A percentile compares a stretch with the other conserved stretches of the same genome.
These are phyloP conservation scores for Zaprionus africanus DNA, from an alignment of 1,140 invertebrate genomes.

Conservation along the genomic window DNA sequence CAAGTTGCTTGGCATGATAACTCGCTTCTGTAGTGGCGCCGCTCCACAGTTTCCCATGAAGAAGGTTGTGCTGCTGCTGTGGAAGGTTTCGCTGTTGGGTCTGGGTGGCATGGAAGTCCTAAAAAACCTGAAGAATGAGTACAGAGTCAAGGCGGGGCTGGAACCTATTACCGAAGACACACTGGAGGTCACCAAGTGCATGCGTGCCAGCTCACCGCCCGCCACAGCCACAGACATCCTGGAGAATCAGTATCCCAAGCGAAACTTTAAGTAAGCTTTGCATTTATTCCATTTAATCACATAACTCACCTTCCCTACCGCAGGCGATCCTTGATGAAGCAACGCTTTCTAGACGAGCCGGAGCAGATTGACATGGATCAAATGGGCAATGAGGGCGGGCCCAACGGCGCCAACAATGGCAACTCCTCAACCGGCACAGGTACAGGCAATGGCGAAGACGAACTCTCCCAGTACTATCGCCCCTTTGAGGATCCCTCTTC, in stretches of 20 bases:
- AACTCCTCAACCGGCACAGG: constrained; percentile 22
- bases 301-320: not conserved
- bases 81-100: constrained; percentile 96
- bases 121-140: constrained; percentile 90
- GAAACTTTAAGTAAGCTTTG: constrained; percentile 85
- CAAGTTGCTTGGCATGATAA: constrained; percentile 97
- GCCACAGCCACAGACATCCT: constrained; percentile 96
- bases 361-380: constrained; percentile 89
- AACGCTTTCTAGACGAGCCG: constrained; percentile 95
- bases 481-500: constrained; percentile 85
- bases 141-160: constrained; percentile 90
- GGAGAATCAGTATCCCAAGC: constrained; percentile 93
- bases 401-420: constrained; percentile 62
- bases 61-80: constrained; percentile 97
- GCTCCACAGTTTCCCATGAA: constrained; percentile 99
- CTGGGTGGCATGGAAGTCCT: constrained; percentile 95
- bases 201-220: constrained; percentile 97
- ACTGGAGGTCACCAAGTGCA: constrained; percentile 94
- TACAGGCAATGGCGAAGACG: constrained; percentile 84
- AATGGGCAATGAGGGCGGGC: constrained; percentile 68
- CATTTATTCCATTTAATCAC: not conserved
- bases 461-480: constrained; percentile 85
- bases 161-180: constrained; percentile 94
- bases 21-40: constrained; percentile 96
- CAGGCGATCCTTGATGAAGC: constrained; percentile 87